Conservation (phyloP, 92 coral and sea anemone species). For the Epizoanthus stellaris region DNA sequence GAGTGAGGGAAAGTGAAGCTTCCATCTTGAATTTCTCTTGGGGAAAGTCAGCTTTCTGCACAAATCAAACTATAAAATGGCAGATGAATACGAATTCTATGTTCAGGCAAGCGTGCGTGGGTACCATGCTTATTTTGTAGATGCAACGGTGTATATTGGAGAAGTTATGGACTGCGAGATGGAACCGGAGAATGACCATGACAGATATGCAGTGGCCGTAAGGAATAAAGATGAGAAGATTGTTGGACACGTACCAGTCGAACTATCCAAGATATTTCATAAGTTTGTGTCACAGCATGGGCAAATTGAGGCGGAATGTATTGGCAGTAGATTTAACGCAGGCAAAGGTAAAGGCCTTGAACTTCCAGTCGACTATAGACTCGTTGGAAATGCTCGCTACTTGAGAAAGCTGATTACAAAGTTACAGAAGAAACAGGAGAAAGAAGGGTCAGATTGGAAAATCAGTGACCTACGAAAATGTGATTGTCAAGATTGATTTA, state of each 20-base stretch:
- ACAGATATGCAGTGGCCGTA: conserved; percentile 46
- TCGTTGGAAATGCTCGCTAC: conserved; percentile 33
- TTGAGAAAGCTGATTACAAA: conserved; percentile 35
- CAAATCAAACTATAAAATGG: conserved; percentile 35
- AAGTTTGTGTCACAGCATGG: conserved; percentile 42
- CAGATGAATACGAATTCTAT: conserved; percentile 37
- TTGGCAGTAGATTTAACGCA: conserved; percentile 36
- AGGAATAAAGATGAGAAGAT: conserved; percentile 21
- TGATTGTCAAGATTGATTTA: conserved; percentile 42
- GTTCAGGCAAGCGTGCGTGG: conserved; percentile 35
- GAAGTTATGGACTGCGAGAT: conserved; percentile 33
- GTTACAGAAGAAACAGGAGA: conserved; percentile 48
- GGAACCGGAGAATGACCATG: conserved; percentile 42
- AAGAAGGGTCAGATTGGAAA: conserved; percentile 53
- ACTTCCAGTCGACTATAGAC: no score
- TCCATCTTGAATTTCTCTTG: conserved; percentile 37
- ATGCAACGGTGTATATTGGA: not conserved
- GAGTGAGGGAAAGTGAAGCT: not conserved
- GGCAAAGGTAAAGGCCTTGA: not conserved
- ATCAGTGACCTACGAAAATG: conserved; percentile 44
- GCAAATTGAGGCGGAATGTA: conserved; percentile 44
- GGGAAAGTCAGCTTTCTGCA: conserved; percentile 28
- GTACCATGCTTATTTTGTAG: conserved; percentile 29
- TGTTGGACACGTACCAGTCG: conserved; percentile 45
- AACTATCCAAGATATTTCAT: conserved; percentile 33